These are phyloP conservation scores for Notolabrus celidotus DNA, from an alignment of 2,797 vertebrate species.

Conservation along the genomic window DNA sequence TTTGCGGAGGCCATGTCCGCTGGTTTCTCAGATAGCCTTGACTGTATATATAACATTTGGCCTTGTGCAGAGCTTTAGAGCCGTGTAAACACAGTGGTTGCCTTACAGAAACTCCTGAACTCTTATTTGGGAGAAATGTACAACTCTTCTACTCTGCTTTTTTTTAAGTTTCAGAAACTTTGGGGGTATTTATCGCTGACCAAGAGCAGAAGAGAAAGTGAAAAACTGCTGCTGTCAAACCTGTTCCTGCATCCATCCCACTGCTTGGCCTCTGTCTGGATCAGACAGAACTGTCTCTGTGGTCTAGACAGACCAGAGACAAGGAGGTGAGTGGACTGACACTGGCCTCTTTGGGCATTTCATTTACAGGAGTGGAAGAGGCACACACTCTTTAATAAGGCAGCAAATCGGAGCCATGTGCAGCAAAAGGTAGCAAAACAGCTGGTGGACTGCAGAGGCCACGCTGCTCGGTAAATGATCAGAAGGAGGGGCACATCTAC, in stretches of 20 bases:
- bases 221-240: constrained; percentile 61
- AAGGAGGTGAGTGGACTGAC: constrained; percentile 70
- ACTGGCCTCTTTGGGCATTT: constrained; percentile 67
- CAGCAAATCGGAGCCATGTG: constrained; percentile 72
- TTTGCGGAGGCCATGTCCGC: constrained; percentile 81
- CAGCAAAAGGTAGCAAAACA: constrained; percentile 50
- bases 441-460: constrained; percentile 24
- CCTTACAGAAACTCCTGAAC: constrained; percentile 76
- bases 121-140: constrained; percentile 67
- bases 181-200: constrained; percentile 65
- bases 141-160: constrained; percentile 39
- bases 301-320: constrained; percentile 74
- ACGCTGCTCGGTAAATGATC: constrained; percentile 33
- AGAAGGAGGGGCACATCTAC: constrained; percentile 39
- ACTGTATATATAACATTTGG: constrained; percentile 85
- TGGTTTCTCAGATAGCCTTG: constrained; percentile 82
- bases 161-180: constrained; percentile 48
- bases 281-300: constrained; percentile 68
- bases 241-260: constrained; percentile 52
- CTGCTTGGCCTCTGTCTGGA: constrained; percentile 48
- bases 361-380: constrained; percentile 63
- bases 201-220: constrained; percentile 13
- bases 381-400: constrained; percentile 70
- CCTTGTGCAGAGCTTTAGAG: constrained; percentile 78
- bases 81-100: constrained; percentile 80